Percentiles rank a stretch among this genome's conserved stretches.
Evolutionary conservation across 1,140 invertebrate genomes (phyloP).

Genomic region (Hermatobates lingyangjiaoensis): DNA sequence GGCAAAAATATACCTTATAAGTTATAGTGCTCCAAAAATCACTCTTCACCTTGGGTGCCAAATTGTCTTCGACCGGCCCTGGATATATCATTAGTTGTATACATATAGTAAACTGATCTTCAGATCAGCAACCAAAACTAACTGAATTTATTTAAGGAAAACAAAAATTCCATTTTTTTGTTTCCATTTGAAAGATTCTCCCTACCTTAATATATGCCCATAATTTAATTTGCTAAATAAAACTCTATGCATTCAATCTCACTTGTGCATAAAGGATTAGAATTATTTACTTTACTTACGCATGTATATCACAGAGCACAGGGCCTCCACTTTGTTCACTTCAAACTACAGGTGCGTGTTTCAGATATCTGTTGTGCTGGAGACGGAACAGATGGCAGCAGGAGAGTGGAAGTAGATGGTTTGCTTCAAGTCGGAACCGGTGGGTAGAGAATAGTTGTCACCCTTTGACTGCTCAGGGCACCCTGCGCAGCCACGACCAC

Average conservation of each 20-base stretch:
- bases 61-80: no score
- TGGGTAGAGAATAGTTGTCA: constrained; percentile 2
- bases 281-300: not conserved
- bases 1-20: no score
- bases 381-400: constrained; percentile 10
- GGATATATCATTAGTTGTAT: no score
- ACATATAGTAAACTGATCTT: no score
- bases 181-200: not conserved
- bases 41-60: no score
- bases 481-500: not conserved
- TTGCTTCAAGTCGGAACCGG: not conserved
- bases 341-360: constrained; percentile 6
- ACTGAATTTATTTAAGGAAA: no score
- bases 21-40: no score
- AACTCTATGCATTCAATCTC: not conserved
- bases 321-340: not conserved
- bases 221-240: not conserved
- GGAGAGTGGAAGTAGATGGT: not conserved
- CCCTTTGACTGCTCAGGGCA: not conserved
- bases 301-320: not conserved
- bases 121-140: no score
- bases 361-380: constrained; percentile 58
- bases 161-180: not conserved
- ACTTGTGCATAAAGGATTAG: not conserved
- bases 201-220: not conserved